Conservation (phyloP, 1,140 invertebrate species). For the Drosophila punjabiensis region DNA sequence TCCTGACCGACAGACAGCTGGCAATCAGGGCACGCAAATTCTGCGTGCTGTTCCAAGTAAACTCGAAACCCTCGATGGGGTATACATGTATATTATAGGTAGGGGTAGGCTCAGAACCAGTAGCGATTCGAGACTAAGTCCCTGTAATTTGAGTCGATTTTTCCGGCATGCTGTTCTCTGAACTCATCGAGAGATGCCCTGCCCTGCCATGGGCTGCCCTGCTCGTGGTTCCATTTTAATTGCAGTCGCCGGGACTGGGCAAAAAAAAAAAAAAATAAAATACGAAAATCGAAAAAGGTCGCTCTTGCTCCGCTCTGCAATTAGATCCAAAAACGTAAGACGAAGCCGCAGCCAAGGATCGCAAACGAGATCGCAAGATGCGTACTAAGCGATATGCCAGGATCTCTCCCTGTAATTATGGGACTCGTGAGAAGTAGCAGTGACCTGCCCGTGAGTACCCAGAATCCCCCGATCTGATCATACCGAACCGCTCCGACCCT, state of each 20-base stretch:
- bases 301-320: conserved; percentile 62
- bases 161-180: conserved; percentile 77
- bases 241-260: conserved; percentile 63
- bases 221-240: conserved; percentile 80
- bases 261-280: conserved; percentile 6
- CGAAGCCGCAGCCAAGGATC: conserved; percentile 79
- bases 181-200: conserved; percentile 29
- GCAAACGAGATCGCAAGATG: conserved; percentile 51
- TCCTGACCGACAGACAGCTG: conserved; percentile 48
- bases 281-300: conserved; percentile 55
- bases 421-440: conserved; percentile 57
- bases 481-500: conserved; percentile 29
- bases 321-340: conserved; percentile 78
- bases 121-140: conserved; percentile 40
- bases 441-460: conserved; percentile 48
- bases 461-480: conserved; percentile 33
- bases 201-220: conserved; percentile 38
- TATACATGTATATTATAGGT: conserved; percentile 1
- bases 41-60: conserved; percentile 55
- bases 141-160: conserved; percentile 80
- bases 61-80: conserved; percentile 56
- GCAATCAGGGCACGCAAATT: conserved; percentile 73
- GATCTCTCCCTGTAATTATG: conserved; percentile 59
- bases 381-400: conserved; percentile 52
- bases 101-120: conserved; percentile 48